phyloP scores from a whole-genome alignment of 2,113 vertebrate genomes.

The Vulpes ferrilata region DNA sequence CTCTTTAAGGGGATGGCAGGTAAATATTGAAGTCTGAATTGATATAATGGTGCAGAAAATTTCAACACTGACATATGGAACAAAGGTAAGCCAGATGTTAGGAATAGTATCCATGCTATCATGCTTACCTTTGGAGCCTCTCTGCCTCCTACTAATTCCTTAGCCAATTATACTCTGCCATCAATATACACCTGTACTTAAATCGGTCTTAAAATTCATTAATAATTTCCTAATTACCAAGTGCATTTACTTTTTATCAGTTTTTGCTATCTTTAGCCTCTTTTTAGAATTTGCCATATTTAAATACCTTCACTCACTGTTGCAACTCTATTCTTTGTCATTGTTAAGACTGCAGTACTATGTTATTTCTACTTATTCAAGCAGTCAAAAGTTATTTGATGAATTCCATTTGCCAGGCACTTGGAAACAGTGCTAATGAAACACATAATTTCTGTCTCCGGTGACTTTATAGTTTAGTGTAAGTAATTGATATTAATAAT shows the following conservation, averaged over 20 bases:
- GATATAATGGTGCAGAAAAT: not conserved
- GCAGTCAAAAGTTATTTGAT: not conserved
- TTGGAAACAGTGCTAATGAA: not conserved
- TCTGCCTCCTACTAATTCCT: not conserved
- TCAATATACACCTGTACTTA: not conserved
- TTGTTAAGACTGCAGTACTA: not conserved
- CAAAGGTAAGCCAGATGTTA: not conserved
- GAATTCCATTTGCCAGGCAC: not conserved
- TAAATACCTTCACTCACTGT: not conserved
- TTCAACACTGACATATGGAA: not conserved
- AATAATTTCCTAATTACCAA: slow-evolving; percentile 4
- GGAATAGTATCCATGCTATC: not conserved
- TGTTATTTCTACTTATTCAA: not conserved
- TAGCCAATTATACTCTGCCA: not conserved
- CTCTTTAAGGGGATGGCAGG: not conserved
- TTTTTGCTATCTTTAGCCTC: not conserved
- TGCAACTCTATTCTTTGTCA: not conserved
- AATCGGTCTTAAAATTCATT: not conserved
- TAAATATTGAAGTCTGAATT: not conserved
- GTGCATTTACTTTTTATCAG: not conserved
- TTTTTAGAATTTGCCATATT: not conserved
- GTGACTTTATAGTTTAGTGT: not conserved
- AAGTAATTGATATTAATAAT: not conserved
- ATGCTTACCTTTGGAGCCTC: not conserved
- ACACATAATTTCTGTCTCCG: not conserved